Evolutionary conservation across 2,797 vertebrate species (phyloP).

Genomic region (Heterohyrax brucei): DNA sequence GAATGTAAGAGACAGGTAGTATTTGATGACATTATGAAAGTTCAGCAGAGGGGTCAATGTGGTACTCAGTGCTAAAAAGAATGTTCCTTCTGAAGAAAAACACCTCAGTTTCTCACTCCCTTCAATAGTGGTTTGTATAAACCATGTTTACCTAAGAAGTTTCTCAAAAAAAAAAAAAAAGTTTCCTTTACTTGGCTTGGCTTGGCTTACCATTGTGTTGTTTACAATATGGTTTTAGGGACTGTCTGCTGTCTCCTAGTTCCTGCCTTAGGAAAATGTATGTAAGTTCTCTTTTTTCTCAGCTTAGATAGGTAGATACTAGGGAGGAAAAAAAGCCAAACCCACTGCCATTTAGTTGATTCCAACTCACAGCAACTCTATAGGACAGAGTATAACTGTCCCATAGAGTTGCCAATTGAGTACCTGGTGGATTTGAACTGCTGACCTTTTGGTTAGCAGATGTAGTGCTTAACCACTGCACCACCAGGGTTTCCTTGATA

Average conservation of each 20-base stretch:
- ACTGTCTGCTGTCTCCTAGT: neutral
- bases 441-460: too few species aligned
- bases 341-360: too few species aligned
- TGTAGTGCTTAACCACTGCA: too few species aligned
- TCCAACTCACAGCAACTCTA: too few species aligned
- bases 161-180: too few species aligned
- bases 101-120: neutral
- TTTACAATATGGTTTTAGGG: neutral
- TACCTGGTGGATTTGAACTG: too few species aligned
- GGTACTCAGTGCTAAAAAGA: neutral
- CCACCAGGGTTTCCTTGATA: neutral
- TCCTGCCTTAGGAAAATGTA: neutral
- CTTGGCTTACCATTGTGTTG: neutral
- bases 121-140: too few species aligned
- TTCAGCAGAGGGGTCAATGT: neutral
- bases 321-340: too few species aligned
- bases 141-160: too few species aligned
- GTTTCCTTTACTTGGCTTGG: too few species aligned
- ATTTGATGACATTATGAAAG: neutral
- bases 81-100: neutral
- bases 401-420: too few species aligned
- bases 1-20: neutral
- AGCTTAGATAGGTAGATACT: neutral
- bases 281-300: neutral
- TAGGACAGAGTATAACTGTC: too few species aligned